Evolutionary conservation across 2,888 invertebrate species (phyloP), one percentile per base, ranked within the genome.

Genomic region (Polylopha cassiicola): DNA sequence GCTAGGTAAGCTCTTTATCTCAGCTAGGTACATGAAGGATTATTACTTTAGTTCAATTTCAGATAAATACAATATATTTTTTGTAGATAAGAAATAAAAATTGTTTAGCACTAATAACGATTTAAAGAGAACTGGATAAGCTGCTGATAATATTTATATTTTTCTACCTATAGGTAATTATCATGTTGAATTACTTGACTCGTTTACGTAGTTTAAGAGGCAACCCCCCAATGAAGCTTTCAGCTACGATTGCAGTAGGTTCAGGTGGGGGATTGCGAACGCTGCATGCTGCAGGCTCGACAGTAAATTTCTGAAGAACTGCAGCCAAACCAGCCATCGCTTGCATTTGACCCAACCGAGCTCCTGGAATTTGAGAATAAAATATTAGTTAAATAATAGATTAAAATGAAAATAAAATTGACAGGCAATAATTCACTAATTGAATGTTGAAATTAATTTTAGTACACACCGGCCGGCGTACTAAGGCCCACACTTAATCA

Each of bases 291-390:
- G 76, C 75, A 14, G 77, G 77, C 29, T 78, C 73, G 1, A 77
- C 68, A 2, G 64, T 54, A 18, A 55, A 74, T 47, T 74, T 73
- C 1, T 67, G 69, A 4, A 73, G 39, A 1, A 76, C 57, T 9
- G 73, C 63, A 18, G 70, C 76, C 7, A 82, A 50, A 0, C 80
- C 81, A 13, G 82, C 80, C 73, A 82, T 73, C 1, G 80, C 72
- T 46, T 78, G 75, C 73, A 81, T 76, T 33, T 73, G 70, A 10
- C 80, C 81, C 16, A 81, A 37, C 44, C 80, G 69, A 15, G 68
- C 77, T 48, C 80, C 81, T 81, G 53, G n/a, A 64, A n/a, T n/a
- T n/a, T n/a, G n/a, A n/a, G n/a, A n/a, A n/a, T n/a, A n/a, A n/a
- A n/a, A n/a, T n/a, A n/a, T n/a, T n/a, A n/a, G n/a, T n/a, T n/a